Base-by-base conservation (phyloP, 2,113 vertebrate genomes). In the Gadus macrocephalus region DNA sequence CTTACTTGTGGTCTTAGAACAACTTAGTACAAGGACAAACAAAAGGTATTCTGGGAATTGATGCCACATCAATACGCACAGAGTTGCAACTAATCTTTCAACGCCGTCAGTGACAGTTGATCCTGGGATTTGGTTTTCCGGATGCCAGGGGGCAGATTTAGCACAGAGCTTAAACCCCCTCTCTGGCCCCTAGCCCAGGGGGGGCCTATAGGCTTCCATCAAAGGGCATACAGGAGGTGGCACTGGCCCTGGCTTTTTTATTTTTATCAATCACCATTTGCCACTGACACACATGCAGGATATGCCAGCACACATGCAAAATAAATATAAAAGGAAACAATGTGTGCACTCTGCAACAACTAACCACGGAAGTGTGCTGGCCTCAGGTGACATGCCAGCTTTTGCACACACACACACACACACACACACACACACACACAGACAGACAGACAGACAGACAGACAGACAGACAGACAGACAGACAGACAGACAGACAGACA, bases 111-210 rank as follows among this genome's bases (percentile, higher is more conserved):
- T 66, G 60, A 53, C 65, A 74, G 60, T 28, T 76, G 67, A 79
- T 61, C 58, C 66, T 71, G 28, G 79, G 79, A 72, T 17, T 58
- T 58, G 70, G 74, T 72, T 61, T 82, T 80, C 72, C 17, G 58
- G 71, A 38, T 83, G 81, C 76, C 77, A 68, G 72, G 61, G 19
- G 72, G 84, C 82, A 75, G 70, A 84, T 87, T 85, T 86, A 87
- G 83, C 70, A 67, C 28, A 28, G 75, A 82, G 70, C 78, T 83
- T 86, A 84, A 79, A 73, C 82, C 70, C 72, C 59, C 56, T 66
- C 53, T 70, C 62, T 59, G 28, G 66, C 68, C 61, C 62, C 15
- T 14, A 42, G 56, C 31, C 42, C 42, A 49, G 59, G 53, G 73
- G 64, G 20, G 55, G n/a, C 1, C 16, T 35, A 12, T 68, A 71